These are phyloP conservation scores for Lithobates pipiens DNA, from an alignment of 2,797 vertebrate species.

Conservation along the genomic window DNA sequence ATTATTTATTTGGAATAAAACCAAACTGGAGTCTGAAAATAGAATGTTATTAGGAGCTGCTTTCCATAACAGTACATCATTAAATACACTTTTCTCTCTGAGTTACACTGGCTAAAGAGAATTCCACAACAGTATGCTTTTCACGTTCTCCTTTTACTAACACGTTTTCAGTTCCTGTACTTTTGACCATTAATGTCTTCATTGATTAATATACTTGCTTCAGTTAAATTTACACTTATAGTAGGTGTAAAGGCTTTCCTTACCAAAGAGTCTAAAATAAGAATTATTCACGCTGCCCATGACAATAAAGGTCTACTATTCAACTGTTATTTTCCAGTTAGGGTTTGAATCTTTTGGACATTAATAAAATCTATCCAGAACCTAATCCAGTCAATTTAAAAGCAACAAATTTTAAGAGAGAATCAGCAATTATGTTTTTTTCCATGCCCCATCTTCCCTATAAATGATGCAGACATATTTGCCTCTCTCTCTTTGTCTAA, in stretches of 20 bases:
- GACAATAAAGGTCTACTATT: neutral
- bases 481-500: neutral
- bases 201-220: neutral
- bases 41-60: conserved; percentile 46
- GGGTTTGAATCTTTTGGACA: neutral
- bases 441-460: neutral
- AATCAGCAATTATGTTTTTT: too few relatives aligned
- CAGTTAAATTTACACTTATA: neutral
- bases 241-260: neutral
- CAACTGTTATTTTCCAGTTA: neutral
- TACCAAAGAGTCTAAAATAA: neutral
- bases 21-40: conserved; percentile 57
- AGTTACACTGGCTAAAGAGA: conserved; percentile 24
- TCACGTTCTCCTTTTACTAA: neutral
- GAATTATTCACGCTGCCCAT: neutral
- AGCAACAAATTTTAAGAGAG: too few relatives aligned
- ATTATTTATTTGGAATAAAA: conserved; percentile 58
- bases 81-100: conserved; percentile 22
- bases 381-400: too few relatives aligned
- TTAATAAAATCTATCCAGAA: neutral
- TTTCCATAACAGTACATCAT: conserved; percentile 51
- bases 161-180: neutral
- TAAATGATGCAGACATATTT: too few relatives aligned
- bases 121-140: conserved; percentile 27
- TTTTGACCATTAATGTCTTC: neutral